These are phyloP conservation scores for Ptychadena robeensis DNA, from an alignment of 2,797 vertebrate genomes.

Conservation along the genomic window DNA sequence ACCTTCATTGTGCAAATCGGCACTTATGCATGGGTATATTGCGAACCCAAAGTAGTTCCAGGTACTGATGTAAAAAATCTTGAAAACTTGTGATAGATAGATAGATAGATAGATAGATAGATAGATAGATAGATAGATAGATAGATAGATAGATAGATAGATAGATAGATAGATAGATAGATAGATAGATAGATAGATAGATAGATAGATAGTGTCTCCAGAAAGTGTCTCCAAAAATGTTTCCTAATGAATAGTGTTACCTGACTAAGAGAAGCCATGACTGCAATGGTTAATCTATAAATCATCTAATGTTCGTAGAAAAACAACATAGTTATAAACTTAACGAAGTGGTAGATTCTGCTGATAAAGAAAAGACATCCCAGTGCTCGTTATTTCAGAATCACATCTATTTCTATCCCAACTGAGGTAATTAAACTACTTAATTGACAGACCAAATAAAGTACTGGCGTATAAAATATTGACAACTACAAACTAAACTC, in stretches of 20 bases:
- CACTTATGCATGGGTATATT: too few relatives aligned
- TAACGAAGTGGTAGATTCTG: conserved; percentile 10
- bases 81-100: not conserved
- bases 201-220: not conserved
- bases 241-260: not conserved
- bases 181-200: not conserved
- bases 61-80: too few relatives aligned
- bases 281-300: not conserved
- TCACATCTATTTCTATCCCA: conserved; percentile 26
- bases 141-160: not conserved
- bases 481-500: conserved; percentile 24
- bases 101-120: not conserved
- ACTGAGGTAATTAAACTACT: conserved; percentile 45
- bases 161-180: not conserved
- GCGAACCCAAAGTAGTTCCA: too few relatives aligned
- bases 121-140: too few relatives aligned
- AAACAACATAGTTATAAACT: not conserved
- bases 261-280: not conserved
- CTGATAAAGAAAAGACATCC: conserved; percentile 15
- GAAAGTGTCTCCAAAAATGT: not conserved
- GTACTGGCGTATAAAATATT: conserved; percentile 44
- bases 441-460: conserved; percentile 43
- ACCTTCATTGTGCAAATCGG: too few relatives aligned
- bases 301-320: not conserved
- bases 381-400: conserved; percentile 18